Conservation (phyloP, 2,113 vertebrate species). For the Bubo blakistoni region DNA sequence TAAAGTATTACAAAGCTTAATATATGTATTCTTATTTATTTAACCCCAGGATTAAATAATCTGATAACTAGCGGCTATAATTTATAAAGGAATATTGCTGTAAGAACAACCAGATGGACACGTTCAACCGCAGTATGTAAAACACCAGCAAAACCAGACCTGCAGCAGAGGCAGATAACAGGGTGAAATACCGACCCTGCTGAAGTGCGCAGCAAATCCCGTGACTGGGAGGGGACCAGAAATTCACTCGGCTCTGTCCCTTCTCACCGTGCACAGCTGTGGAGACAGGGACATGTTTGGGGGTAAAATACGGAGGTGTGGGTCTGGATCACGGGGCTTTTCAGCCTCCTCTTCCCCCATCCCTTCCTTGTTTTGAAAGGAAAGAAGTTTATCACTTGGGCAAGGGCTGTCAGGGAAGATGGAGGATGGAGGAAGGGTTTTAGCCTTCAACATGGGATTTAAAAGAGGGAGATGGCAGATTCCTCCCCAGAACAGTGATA, state of each 20-base stretch:
- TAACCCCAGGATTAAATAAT: background rate
- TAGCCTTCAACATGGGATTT: background rate
- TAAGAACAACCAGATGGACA: background rate
- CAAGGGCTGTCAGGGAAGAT: background rate
- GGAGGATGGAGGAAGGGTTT: background rate
- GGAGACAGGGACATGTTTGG: background rate
- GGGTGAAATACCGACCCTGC: background rate
- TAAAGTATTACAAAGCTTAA: background rate
- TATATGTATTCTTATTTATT: background rate
- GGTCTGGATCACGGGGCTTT: background rate
- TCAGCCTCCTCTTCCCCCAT: background rate
- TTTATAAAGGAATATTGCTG: background rate
- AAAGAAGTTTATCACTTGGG: background rate
- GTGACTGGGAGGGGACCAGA: background rate
- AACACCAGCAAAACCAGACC: background rate
- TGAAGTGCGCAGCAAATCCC: background rate
- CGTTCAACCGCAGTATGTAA: background rate
- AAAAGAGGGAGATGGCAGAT: background rate
- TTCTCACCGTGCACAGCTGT: background rate
- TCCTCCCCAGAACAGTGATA: background rate
- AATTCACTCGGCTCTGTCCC: background rate
- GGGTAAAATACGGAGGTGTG: rapidly evolving
- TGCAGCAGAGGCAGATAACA: background rate
- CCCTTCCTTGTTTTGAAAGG: background rate
- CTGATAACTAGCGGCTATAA: background rate